Conservation (phyloP, 2,888 invertebrate species). For the Dasysyrphus tricinctus region DNA sequence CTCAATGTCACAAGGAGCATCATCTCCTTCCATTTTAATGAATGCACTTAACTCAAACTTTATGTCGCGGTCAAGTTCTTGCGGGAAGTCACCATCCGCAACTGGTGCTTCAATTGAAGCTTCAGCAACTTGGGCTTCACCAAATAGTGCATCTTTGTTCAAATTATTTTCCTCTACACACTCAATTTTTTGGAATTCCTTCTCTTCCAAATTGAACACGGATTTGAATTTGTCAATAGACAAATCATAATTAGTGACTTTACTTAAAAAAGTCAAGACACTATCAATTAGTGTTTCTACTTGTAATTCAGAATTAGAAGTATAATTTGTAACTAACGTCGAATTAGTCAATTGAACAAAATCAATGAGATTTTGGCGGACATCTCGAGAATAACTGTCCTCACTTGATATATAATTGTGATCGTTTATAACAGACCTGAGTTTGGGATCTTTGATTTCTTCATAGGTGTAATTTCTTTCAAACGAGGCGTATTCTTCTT, state of each 20-base stretch:
- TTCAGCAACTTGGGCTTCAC: neutral
- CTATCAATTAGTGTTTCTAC: conserved; percentile 50
- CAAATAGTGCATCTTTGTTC: neutral
- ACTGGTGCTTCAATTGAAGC: neutral
- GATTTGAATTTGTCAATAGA: conserved; percentile 40
- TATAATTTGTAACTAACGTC: neutral
- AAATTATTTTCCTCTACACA: neutral
- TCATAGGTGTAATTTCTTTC: conserved; percentile 25
- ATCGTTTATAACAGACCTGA: conserved; percentile 77
- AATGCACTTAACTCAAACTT: conserved; percentile 2
- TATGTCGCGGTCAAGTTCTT: neutral
- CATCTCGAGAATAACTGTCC: conserved; percentile 24
- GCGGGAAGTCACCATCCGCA: neutral
- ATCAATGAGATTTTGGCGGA: conserved; percentile 74
- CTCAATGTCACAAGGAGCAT: neutral
- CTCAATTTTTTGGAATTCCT: neutral
- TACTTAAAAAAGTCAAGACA: conserved; percentile 44
- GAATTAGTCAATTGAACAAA: conserved; percentile 68
- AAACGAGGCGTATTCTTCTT: neutral
- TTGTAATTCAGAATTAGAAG: neutral
- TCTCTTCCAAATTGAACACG: neutral
- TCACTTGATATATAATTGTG: conserved; percentile 78
- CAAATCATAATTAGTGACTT: conserved; percentile 43
- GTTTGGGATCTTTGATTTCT: conserved; percentile 52
- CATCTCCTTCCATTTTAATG: neutral